Evolutionary conservation across 2,888 invertebrate species (phyloP).

Genomic region (Herminia tarsipennalis): DNA sequence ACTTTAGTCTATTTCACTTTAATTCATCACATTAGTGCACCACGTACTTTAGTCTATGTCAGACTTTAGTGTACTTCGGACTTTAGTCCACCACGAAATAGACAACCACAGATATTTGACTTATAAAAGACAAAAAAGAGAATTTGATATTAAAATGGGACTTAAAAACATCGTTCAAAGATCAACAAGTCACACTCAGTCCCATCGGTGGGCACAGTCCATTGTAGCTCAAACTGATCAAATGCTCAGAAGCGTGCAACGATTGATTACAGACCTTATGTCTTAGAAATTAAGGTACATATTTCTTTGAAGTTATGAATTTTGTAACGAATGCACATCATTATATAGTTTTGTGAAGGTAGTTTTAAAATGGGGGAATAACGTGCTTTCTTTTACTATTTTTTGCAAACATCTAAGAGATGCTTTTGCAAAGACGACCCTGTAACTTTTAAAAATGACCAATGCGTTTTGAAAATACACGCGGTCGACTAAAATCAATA

Average conservation of each 20-base stretch:
- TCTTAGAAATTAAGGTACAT: background rate
- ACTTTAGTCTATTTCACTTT: background rate
- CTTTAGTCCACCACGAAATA: background rate
- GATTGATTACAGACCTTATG: background rate
- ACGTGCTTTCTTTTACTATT: no score
- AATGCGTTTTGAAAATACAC: no score
- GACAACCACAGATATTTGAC: background rate
- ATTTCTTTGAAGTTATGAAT: constrained; percentile 2
- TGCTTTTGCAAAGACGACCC: no score
- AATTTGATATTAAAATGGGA: constrained; percentile 5
- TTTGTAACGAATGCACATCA: background rate
- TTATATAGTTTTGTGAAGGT: constrained; percentile 3
- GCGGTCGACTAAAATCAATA: no score
- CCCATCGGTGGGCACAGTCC: constrained; percentile 42
- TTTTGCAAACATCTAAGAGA: no score
- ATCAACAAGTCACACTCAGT: constrained; percentile 11
- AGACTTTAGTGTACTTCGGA: no score
- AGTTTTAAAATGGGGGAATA: constrained; percentile 1
- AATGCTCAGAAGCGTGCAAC: background rate
- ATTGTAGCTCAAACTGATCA: constrained; percentile 7
- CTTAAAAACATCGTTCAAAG: constrained; percentile 1
- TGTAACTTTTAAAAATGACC: no score
- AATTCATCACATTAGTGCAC: background rate
- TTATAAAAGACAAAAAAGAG: background rate
- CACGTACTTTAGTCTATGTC: background rate